Conservation (phyloP, 2,113 vertebrate species). For the Tragulus kanchil region DNA sequence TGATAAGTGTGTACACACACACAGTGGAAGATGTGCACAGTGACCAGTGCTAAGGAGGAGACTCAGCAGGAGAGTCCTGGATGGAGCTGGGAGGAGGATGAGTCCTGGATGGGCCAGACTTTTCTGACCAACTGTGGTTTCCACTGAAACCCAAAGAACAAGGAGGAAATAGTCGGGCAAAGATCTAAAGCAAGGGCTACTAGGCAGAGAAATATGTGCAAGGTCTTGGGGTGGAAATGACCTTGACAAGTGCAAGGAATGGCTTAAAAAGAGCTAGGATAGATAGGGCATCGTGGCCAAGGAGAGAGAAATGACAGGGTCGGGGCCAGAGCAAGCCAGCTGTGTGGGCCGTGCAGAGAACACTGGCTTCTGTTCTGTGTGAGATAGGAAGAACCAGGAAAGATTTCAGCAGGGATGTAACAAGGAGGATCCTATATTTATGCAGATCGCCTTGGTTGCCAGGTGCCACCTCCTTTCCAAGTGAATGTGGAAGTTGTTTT, state of each 20-base stretch:
- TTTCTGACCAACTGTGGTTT: background rate
- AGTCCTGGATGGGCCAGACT: background rate
- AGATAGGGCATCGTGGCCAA: background rate
- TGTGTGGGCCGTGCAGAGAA: background rate
- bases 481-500: background rate
- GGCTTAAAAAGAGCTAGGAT: background rate
- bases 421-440: background rate
- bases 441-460: background rate
- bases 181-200: background rate
- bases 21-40: background rate
- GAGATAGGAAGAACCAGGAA: background rate
- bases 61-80: background rate
- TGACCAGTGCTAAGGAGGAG: background rate
- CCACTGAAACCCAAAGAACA: background rate
- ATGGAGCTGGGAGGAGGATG: background rate
- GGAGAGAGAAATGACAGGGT: background rate
- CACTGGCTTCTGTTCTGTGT: accelerated
- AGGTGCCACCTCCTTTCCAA: background rate
- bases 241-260: background rate
- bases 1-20: background rate
- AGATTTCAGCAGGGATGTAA: background rate
- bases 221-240: background rate
- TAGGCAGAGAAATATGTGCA: background rate
- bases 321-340: background rate
- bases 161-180: background rate